phyloP scores from a whole-genome alignment of 2,888 invertebrate species.

The Lycocerus yunnanus region DNA sequence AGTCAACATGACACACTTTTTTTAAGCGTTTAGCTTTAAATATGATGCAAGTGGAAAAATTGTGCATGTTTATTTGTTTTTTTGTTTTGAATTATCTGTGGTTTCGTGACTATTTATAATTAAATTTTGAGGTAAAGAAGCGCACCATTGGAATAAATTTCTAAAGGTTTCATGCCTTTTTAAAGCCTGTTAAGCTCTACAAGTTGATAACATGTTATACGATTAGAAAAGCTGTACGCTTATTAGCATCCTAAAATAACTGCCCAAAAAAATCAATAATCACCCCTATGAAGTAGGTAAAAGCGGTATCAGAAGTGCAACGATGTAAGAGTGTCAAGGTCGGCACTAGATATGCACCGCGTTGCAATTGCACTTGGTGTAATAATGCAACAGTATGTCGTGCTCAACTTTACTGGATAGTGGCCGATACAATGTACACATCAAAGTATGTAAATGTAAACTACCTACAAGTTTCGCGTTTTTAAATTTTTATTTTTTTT shows the following conservation, averaged over 20 bases:
- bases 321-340: constrained; percentile 55
- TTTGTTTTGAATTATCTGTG: neutral
- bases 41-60: neutral
- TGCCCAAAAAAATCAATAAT: constrained; percentile 41
- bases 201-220: neutral
- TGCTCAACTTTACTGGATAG: constrained; percentile 26
- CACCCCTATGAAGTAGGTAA: constrained; percentile 36
- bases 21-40: neutral
- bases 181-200: neutral
- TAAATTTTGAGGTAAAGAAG: neutral
- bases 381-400: constrained; percentile 50
- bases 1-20: neutral
- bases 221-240: constrained; percentile 14
- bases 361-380: constrained; percentile 52
- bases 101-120: neutral
- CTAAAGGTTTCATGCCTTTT: neutral
- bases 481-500: constrained; percentile 9
- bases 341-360: constrained; percentile 52
- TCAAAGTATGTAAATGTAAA: constrained; percentile 18
- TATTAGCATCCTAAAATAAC: constrained; percentile 37
- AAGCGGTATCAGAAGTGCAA: constrained; percentile 39
- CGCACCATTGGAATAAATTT: neutral
- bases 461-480: constrained; percentile 14
- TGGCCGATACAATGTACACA: constrained; percentile 20
- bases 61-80: neutral